These are phyloP conservation scores for Xanthorhoe spadicearia DNA, from an alignment of 2,888 invertebrate species.

Conservation along the genomic window DNA sequence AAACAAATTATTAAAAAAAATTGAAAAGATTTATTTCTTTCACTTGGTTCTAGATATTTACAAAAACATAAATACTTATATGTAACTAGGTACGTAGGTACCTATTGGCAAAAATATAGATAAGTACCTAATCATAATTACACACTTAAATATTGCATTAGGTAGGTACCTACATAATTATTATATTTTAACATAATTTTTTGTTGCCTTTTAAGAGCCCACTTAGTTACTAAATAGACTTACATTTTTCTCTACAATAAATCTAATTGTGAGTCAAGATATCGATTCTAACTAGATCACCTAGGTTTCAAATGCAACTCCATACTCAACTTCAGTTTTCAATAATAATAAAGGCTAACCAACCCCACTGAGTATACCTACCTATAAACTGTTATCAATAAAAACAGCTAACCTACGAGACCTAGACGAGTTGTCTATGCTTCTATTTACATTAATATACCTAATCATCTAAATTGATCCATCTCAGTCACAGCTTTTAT, in stretches of 20 bases:
- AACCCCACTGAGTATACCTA: neutral
- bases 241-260: neutral
- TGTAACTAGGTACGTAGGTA: neutral
- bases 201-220: neutral
- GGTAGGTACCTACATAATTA: neutral
- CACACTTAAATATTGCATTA: neutral
- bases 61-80: neutral
- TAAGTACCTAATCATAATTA: neutral
- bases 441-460: conserved; percentile 26
- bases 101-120: neutral
- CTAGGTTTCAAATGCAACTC: neutral
- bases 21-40: neutral
- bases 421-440: neutral
- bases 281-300: neutral
- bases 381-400: neutral
- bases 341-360: neutral
- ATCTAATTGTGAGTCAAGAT: neutral
- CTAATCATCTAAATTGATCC: conserved; percentile 15
- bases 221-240: neutral
- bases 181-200: neutral
- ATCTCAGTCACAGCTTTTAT: conserved; percentile 35
- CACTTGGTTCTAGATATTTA: neutral
- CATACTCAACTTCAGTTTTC: neutral
- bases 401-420: conserved; percentile 2
- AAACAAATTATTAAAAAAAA: neutral